A percentile compares a stretch with the other conserved stretches of the same genome.
phyloP scores from a whole-genome alignment of 2,797 vertebrate species.

The Rhodeus uyekii region DNA sequence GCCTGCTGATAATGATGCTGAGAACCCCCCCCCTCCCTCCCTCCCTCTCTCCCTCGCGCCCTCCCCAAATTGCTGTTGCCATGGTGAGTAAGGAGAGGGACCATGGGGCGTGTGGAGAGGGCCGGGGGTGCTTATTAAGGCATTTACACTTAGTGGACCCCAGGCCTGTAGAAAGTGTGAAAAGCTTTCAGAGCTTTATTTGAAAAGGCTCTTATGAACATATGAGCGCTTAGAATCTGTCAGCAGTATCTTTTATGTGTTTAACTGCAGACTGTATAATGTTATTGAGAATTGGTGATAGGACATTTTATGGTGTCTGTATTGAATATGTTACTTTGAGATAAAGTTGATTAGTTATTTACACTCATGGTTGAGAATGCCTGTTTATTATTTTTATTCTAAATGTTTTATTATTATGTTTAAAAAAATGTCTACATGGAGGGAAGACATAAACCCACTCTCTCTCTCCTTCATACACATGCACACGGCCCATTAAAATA shows the following conservation, averaged over 20 bases:
- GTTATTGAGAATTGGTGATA: neutral
- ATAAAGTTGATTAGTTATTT: slow-evolving; percentile 18
- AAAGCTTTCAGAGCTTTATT: slow-evolving; percentile 57
- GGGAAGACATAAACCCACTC: slow-evolving; percentile 32
- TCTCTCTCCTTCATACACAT: slow-evolving; percentile 38
- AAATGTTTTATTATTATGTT: no score
- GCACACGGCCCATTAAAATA: slow-evolving; percentile 59
- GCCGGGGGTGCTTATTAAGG: slow-evolving; percentile 73
- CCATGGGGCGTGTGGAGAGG: slow-evolving; percentile 71
- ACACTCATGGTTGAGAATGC: neutral
- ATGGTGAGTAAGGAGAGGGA: slow-evolving; percentile 76
- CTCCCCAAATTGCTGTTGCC: slow-evolving; percentile 71
- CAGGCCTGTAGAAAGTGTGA: slow-evolving; percentile 73
- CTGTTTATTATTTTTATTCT: slow-evolving; percentile 1
- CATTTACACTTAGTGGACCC: slow-evolving; percentile 67
- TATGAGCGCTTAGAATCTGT: slow-evolving; percentile 58
- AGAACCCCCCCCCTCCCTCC: slow-evolving; percentile 10
- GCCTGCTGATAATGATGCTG: slow-evolving; percentile 64
- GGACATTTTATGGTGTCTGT: neutral
- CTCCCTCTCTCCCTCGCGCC: neutral
- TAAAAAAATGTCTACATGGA: neutral
- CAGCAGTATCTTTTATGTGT: slow-evolving; percentile 60
- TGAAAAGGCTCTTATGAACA: slow-evolving; percentile 55
- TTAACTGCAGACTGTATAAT: slow-evolving; percentile 11
- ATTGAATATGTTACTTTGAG: neutral